Percentiles rank a stretch among this genome's conserved stretches.
phyloP scores from a whole-genome alignment of 2,797 vertebrate species.

The Acanthurus lineatus region DNA sequence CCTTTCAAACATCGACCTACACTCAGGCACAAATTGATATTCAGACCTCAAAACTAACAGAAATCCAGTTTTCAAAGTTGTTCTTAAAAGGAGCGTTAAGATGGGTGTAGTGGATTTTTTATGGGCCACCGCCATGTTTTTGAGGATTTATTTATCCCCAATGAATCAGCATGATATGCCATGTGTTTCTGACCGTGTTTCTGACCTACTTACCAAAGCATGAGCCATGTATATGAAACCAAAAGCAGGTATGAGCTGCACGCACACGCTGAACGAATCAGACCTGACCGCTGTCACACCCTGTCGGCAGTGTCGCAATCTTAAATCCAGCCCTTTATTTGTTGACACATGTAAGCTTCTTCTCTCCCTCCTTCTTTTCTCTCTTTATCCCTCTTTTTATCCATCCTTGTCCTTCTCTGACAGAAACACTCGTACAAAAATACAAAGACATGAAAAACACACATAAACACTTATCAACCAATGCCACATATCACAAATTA shows the following conservation, averaged over 20 bases:
- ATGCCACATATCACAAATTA: not conserved
- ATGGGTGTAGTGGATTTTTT: slow-evolving; percentile 12
- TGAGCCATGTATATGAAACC: slow-evolving; percentile 50
- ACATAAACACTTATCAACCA: not conserved
- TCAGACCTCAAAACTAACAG: not conserved
- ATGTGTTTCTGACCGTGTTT: slow-evolving; percentile 69
- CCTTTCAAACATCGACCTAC: not conserved
- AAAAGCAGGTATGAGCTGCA: slow-evolving; percentile 33
- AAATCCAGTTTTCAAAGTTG: slow-evolving; percentile 41
- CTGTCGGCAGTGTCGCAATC: not conserved
- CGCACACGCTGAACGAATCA: slow-evolving; percentile 27
- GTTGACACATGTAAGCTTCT: slow-evolving; percentile 21
- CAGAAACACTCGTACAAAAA: not conserved
- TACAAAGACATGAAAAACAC: not conserved
- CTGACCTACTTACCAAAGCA: slow-evolving; percentile 71
- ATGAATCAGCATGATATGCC: slow-evolving; percentile 69
- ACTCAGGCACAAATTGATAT: not conserved
- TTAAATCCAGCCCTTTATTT: slow-evolving; percentile 4
- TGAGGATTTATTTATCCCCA: slow-evolving; percentile 69
- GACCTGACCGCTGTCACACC: slow-evolving; percentile 25
- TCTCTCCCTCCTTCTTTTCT: not conserved
- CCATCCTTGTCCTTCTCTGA: not conserved
- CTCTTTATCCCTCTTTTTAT: not conserved
- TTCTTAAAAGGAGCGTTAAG: slow-evolving; percentile 45
- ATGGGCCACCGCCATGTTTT: slow-evolving; percentile 38